phyloP scores from a whole-genome alignment of 1,140 invertebrate species.

The Cyrtorhinus lividipennis region DNA sequence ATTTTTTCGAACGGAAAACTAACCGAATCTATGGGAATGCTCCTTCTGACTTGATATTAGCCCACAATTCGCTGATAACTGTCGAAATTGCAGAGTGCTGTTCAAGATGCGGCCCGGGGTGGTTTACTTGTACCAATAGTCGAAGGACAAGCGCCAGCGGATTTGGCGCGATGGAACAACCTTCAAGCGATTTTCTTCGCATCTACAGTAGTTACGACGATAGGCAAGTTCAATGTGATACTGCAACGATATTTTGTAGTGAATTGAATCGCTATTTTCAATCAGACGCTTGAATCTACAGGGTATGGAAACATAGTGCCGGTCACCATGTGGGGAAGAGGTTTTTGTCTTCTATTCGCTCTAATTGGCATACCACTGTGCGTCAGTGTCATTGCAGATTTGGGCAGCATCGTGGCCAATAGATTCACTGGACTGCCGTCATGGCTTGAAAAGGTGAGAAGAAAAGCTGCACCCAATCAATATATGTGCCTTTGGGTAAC shows the following conservation, averaged over 20 bases:
- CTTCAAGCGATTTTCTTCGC: conserved; percentile 70
- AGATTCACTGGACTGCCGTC: conserved; percentile 36
- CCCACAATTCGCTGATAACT: too few relatives aligned
- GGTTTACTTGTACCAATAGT: conserved; percentile 38
- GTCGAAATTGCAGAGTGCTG: too few relatives aligned
- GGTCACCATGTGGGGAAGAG: conserved; percentile 62
- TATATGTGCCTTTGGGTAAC: conserved; percentile 22
- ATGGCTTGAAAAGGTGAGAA: background rate
- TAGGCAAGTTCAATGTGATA: conserved; percentile 34
- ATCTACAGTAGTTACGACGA: conserved; percentile 69
- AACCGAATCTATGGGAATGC: too few relatives aligned
- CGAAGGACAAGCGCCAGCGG: conserved; percentile 34
- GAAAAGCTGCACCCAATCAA: background rate
- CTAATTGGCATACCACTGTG: conserved; percentile 86
- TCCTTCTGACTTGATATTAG: too few relatives aligned
- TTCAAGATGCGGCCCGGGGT: conserved; percentile 45
- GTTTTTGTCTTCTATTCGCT: conserved; percentile 86
- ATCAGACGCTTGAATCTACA: conserved; percentile 31
- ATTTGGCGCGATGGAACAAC: conserved; percentile 52
- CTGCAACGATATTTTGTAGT: background rate
- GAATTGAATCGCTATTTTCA: conserved; percentile 1
- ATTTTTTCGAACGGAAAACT: too few relatives aligned
- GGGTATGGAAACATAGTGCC: conserved; percentile 94
- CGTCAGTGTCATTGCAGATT: conserved; percentile 81
- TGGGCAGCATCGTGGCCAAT: conserved; percentile 73